A percentile compares a stretch with the other conserved stretches of the same genome.
Conservation (phyloP, 1,140 invertebrate genomes). For the Drosophila auraria region DNA sequence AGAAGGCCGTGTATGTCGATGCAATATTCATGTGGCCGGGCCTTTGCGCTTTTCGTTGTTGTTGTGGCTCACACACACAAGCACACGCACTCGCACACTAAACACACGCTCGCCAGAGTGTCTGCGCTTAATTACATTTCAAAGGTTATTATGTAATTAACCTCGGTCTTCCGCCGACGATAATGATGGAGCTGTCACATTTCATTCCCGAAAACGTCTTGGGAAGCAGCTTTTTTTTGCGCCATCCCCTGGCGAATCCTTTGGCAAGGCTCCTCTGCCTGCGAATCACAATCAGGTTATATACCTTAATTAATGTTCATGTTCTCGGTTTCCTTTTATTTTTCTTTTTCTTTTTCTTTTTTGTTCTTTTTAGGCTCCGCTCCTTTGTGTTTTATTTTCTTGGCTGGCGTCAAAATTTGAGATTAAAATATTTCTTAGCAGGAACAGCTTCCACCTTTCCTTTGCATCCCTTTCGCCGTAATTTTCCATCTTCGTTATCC, state of each 20-base stretch:
- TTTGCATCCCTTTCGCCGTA: background rate
- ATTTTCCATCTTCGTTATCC: conserved; percentile 38
- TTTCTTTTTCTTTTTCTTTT: background rate
- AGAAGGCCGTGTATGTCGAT: conserved; percentile 13
- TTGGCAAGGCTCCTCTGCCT: background rate
- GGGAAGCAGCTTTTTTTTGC: background rate
- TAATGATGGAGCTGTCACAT: conserved; percentile 38
- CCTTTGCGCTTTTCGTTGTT: conserved; percentile 38
- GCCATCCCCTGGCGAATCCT: conserved; percentile 13
- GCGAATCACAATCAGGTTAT: conserved; percentile 38
- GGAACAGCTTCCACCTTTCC: conserved; percentile 19
- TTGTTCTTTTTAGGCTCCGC: background rate
- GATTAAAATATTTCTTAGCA: conserved; percentile 53
- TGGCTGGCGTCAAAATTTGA: conserved; percentile 53
- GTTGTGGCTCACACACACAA: conserved; percentile 13
- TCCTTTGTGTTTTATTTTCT: conserved; percentile 10
- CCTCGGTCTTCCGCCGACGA: conserved; percentile 19
- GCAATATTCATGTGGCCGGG: conserved; percentile 51
- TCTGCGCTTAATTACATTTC: conserved; percentile 65
- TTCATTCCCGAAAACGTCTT: conserved; percentile 35
- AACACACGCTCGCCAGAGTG: conserved; percentile 4
- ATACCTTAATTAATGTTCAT: conserved; percentile 69
- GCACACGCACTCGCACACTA: background rate
- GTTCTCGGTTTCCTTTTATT: conserved; percentile 37
- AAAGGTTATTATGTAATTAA: conserved; percentile 72